Evolutionary conservation across 2,888 invertebrate species (phyloP), one percentile per base, ranked within the genome.

Genomic region (Protonemura montana): DNA sequence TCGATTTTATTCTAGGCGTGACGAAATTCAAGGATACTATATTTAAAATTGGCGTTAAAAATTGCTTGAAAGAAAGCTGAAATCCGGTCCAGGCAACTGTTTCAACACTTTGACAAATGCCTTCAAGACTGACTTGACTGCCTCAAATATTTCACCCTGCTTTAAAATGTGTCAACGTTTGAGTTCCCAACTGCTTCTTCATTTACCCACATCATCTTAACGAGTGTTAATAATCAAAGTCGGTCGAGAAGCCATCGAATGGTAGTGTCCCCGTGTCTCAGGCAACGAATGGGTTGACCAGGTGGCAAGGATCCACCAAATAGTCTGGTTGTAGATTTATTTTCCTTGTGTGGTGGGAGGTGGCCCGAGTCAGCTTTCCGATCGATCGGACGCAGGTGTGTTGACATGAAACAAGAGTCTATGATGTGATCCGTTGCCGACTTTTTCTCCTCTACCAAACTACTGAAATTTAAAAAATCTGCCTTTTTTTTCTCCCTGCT

Each of bases 61-160:
- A 59, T 59, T 59, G 59, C 59, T 59, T 59, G 59, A 59, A 59
- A 59, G 59, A 59, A 13, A 59, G 59, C 59, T 21, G 21, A 59
- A 59, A 59, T 59, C 59, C 59, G 59, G 59, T 59, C 59, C 59
- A 59, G 59, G 13, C 59, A 59, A 59, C 59, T 59, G 59, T 59
- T 59, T 59, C 59, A 59, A 59, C 59, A 59, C 59, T 21, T 16
- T 10, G 21, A 10, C 16, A 59, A 35, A 59, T 59, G 59, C 59
- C 59, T 59, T 59, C 59, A 59, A 59, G 59, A 59, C 59, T 59
- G 59, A 59, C 59, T 59, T 59, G 59, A 59, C 59, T 59, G 59
- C 59, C 59, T 59, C 59, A 59, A 59, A 59, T 59, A 59, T 59
- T 59, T 59, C 7, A 59, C 59, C 59, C 59, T 59, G 59, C 13